Evolutionary conservation across 92 coral and sea anemone species (phyloP).

Genomic region (Epizoanthus stellaris): DNA sequence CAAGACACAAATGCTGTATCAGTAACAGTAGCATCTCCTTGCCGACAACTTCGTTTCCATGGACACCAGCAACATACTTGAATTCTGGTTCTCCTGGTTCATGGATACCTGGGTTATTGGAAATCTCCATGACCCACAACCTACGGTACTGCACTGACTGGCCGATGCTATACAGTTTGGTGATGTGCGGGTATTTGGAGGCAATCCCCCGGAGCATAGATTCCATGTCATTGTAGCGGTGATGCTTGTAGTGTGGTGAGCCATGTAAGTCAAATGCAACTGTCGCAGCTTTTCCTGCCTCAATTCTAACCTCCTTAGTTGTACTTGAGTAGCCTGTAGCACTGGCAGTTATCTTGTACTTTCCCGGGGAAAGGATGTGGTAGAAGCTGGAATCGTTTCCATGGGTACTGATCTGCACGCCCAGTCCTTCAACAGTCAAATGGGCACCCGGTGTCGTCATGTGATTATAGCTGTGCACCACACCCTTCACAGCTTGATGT

Average conservation of each 20-base stretch:
- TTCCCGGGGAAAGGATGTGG: slow-evolving; percentile 81
- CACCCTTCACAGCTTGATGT: slow-evolving; percentile 85
- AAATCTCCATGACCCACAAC: slow-evolving; percentile 90
- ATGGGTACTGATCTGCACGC: slow-evolving; percentile 61
- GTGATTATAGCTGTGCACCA: slow-evolving; percentile 67
- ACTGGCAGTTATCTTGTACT: slow-evolving; percentile 84
- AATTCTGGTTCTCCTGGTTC: slow-evolving; percentile 98
- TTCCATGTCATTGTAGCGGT: slow-evolving; percentile 69
- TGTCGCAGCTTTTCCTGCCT: slow-evolving; percentile 52
- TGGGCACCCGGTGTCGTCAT: slow-evolving; percentile 64
- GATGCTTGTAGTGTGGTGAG: slow-evolving; percentile 74
- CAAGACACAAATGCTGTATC: slow-evolving; percentile 88
- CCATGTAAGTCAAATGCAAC: slow-evolving; percentile 81
- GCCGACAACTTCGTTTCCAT: slow-evolving; percentile 97
- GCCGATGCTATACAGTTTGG: slow-evolving; percentile 86
- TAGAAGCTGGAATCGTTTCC: slow-evolving; percentile 71
- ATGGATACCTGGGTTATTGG: slow-evolving; percentile 93
- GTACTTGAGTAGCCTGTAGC: slow-evolving; percentile 83
- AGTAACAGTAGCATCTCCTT: slow-evolving; percentile 87
- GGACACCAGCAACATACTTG: slow-evolving; percentile 93
- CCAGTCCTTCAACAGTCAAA: slow-evolving; percentile 59
- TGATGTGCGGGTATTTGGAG: slow-evolving; percentile 69
- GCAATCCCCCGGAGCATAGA: slow-evolving; percentile 63
- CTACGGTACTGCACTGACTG: slow-evolving; percentile 80
- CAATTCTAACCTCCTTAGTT: slow-evolving; percentile 73